Evolutionary conservation across 1,140 invertebrate species (phyloP).

Genomic region (Oncopeltus fasciatus): DNA sequence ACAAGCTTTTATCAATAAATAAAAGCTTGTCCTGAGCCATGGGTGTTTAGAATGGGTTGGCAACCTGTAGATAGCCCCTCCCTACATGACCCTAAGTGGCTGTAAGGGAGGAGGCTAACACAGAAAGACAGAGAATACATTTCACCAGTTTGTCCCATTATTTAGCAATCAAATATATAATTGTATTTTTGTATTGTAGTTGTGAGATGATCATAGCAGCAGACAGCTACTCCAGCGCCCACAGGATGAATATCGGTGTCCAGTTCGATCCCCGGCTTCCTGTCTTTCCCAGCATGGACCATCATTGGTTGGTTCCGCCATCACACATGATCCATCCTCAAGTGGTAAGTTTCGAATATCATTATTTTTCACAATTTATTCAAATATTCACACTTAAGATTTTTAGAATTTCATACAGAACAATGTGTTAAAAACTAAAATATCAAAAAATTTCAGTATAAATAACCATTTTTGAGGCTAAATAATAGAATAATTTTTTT

Average conservation of each 20-base stretch:
- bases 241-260: not conserved
- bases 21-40: not conserved
- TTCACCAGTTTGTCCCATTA: not conserved
- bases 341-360: not conserved
- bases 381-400: too few relatives aligned
- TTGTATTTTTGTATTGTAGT: not conserved
- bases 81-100: too few relatives aligned
- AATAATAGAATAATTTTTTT: too few relatives aligned
- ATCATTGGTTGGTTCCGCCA: not conserved
- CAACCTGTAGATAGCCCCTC: too few relatives aligned
- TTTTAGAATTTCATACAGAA: too few relatives aligned
- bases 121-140: not conserved
- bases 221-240: not conserved
- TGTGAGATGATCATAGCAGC: not conserved
- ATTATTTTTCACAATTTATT: too few relatives aligned
- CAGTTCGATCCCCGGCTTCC: not conserved
- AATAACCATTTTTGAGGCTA: too few relatives aligned
- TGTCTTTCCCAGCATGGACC: not conserved
- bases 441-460: too few relatives aligned
- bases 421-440: too few relatives aligned
- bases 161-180: not conserved
- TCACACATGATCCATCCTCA: not conserved
- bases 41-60: not conserved
- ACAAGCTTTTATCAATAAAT: not conserved
- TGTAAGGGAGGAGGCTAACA: too few relatives aligned